Evolutionary conservation across 2,113 vertebrate species (phyloP), one percentile per base, ranked within the genome.

Genomic region (Arizona elegans): DNA sequence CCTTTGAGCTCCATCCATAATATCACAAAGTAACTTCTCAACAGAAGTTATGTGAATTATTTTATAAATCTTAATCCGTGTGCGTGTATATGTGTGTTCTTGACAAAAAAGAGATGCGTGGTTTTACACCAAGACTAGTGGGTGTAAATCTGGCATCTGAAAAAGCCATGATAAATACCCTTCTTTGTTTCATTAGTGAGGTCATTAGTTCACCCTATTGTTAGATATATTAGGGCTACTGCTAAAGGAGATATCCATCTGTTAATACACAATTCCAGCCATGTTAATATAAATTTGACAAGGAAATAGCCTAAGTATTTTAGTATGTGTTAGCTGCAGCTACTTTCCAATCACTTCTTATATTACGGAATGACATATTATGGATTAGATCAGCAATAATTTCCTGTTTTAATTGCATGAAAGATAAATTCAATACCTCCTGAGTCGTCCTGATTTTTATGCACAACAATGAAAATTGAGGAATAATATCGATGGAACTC

Each of bases 401-500:
- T 59, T 85, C 81, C 8, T 65, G 11, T 53, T 87, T 15, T 65
- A 81, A 13, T 55, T 85, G 10, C 65, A 53, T n/a, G 58, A 75
- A 24, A 54, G 85, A 86, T 10, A 29, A 17, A 3, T 87, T 47
- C 3, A 50, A 1, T 88, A 59, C 33, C 85, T 91, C 54, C 17
- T 29, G 8, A 88, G 86, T 85, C 24, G 59, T 91, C 58, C 17
- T 29, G 8, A 90, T 59, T 70, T 55, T 70, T 81, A 59, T 8
- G 21, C 7, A 88, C 38, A 50, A 17, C 43, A 89, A 81, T 58
- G 53, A 23, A 43, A 88, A 93, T 11, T 55, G 50, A 26, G 43
- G 33, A 17, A 56, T 5, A 92, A 91, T 88, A 91, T 94, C 26
- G 38, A 0, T 81, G 70, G 29, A 88, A 26, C 86, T 95, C 90